phyloP scores from a whole-genome alignment of 2,113 vertebrate species.

The Centropus unirufus region DNA sequence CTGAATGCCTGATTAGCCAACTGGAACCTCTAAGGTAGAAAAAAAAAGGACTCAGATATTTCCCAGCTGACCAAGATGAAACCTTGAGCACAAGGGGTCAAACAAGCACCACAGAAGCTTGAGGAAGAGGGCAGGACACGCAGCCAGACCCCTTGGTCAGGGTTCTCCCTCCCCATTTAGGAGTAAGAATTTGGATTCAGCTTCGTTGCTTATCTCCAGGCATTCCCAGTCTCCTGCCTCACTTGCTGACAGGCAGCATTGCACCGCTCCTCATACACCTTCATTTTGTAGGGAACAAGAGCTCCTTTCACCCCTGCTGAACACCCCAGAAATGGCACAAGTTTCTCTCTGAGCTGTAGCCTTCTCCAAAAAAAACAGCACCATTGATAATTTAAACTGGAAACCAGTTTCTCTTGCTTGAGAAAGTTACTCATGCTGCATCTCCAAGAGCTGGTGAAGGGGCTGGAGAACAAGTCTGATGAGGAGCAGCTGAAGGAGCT shows the following conservation, averaged over 20 bases:
- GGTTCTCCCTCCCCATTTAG: neutral
- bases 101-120: neutral
- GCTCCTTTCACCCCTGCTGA: neutral
- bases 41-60: neutral
- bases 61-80: neutral
- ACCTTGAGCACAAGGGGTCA: neutral
- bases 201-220: neutral
- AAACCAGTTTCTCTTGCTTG: neutral
- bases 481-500: too few species aligned
- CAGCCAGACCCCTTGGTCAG: neutral
- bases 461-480: too few species aligned
- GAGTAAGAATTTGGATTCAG: neutral
- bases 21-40: neutral
- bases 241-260: neutral
- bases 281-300: neutral
- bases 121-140: neutral
- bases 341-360: neutral
- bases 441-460: neutral
- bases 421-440: neutral
- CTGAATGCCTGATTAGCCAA: neutral
- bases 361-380: neutral
- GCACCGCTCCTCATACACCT: neutral
- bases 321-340: neutral
- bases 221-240: neutral
- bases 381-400: neutral